Conservation (phyloP, 2,113 vertebrate genomes). For the Neolamprologus variostigma region DNA sequence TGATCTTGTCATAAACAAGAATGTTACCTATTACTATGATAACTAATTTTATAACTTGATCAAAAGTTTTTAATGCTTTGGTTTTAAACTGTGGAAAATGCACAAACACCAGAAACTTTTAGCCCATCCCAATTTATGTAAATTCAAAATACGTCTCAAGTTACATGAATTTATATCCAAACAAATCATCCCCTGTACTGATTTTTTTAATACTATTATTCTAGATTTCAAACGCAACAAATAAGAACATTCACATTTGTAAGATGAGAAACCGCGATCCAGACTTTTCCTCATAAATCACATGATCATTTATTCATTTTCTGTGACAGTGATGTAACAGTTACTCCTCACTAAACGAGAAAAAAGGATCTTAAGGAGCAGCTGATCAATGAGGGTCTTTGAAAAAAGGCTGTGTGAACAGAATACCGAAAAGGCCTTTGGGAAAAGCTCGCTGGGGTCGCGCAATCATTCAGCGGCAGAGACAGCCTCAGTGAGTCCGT, state of each 20-base stretch:
- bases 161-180: background rate
- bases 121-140: background rate
- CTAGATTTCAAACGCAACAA: background rate
- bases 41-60: background rate
- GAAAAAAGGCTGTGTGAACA: constrained; percentile 28
- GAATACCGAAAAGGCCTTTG: constrained; percentile 39
- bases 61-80: background rate
- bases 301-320: constrained; percentile 23
- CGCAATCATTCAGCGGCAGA: background rate
- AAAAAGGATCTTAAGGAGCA: constrained; percentile 36
- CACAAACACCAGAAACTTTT: background rate
- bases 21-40: background rate
- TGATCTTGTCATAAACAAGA: background rate
- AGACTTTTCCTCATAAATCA: constrained; percentile 31
- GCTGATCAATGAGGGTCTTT: constrained; percentile 61
- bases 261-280: background rate
- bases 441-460: background rate
- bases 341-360: constrained; percentile 7
- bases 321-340: constrained; percentile 52
- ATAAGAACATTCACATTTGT: background rate
- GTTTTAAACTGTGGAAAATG: background rate
- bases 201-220: background rate
- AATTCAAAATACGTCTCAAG: background rate
- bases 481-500: background rate
- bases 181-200: background rate